Base-by-base conservation (phyloP, 2,113 vertebrate genomes). In the Cichladusa arquata region DNA sequence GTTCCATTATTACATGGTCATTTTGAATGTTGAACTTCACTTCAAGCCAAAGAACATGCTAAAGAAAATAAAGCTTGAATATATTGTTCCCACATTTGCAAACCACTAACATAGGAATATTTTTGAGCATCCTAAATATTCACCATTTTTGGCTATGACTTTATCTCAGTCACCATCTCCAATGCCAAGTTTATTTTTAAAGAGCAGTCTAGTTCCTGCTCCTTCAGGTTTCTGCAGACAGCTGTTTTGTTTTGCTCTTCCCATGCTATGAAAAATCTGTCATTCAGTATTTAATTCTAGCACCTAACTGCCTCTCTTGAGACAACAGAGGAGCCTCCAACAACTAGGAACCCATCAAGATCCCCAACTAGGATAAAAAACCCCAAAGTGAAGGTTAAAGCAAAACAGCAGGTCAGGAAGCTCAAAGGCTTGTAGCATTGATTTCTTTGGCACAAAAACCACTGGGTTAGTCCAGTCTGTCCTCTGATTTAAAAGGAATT, bases 1-100 rank as follows among this genome's bases (percentile, higher is more conserved):
- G 80, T 92, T 93, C 93, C 93, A 92, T 96, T 97, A 95, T 92
- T 96, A 96, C 88, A 84, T 94, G 94, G 76, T 94, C 90, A 84
- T 81, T 95, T 84, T 72, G 76, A 94, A 96, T 84, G 90, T 76
- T 88, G 80, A 96, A 91, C 72, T 97, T 71, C 82, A 74, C 81
- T 96, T 62, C 6, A 84, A 92, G 94, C 95, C 96, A 97, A 97
- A 91, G 89, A 95, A 95, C 94, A 96, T 1, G 48, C 92, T 92
- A 92, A 96, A 94, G 84, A 96, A 97, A 97, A 97, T 93, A 97
- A 96, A 94, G 93, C 65, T 81, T 67, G 85, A 92, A 96, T 96
- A 97, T 88, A 95, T 92, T 95, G 85, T 96, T 97, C 93, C 97
- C 89, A 92, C 94, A 97, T 97, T 96, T 97, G 96, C 93, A 97